Evolutionary conservation across 1,140 invertebrate genomes (phyloP).

Genomic region (Potamilus streckersoni): DNA sequence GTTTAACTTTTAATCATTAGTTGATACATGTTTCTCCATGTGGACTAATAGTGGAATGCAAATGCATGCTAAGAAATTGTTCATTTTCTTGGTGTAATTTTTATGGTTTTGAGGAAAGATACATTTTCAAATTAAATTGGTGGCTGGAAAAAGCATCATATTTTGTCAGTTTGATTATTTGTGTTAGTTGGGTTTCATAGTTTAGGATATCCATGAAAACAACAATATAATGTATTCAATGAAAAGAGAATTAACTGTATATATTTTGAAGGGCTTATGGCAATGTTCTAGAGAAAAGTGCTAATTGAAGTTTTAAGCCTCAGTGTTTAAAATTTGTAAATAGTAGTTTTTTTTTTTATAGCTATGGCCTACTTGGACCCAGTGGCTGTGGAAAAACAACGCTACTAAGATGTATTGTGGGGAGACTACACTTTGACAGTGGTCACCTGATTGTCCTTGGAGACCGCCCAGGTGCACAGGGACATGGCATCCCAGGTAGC

Average conservation of each 20-base stretch:
- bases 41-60: too few species aligned
- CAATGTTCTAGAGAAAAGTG: not conserved
- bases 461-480: conserved; percentile 55
- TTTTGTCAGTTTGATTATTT: not conserved
- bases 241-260: not conserved
- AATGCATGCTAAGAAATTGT: too few species aligned
- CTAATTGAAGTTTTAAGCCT: not conserved
- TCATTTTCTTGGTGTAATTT: too few species aligned
- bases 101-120: too few species aligned
- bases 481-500: conserved; percentile 64
- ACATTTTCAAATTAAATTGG: too few species aligned
- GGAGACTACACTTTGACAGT: conserved; percentile 54
- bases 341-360: conserved; percentile 21
- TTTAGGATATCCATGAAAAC: not conserved
- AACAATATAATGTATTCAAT: not conserved
- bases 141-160: too few species aligned
- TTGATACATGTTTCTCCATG: too few species aligned
- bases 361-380: conserved; percentile 63
- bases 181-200: not conserved
- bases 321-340: not conserved
- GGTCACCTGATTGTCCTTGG: conserved; percentile 64
- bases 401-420: conserved; percentile 65
- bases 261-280: not conserved
- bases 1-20: too few species aligned
- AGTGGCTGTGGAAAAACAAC: conserved; percentile 69